A percentile compares a stretch with the other conserved stretches of the same genome.
Conservation (phyloP, 2,113 vertebrate genomes). For the Eulemur macaco region DNA sequence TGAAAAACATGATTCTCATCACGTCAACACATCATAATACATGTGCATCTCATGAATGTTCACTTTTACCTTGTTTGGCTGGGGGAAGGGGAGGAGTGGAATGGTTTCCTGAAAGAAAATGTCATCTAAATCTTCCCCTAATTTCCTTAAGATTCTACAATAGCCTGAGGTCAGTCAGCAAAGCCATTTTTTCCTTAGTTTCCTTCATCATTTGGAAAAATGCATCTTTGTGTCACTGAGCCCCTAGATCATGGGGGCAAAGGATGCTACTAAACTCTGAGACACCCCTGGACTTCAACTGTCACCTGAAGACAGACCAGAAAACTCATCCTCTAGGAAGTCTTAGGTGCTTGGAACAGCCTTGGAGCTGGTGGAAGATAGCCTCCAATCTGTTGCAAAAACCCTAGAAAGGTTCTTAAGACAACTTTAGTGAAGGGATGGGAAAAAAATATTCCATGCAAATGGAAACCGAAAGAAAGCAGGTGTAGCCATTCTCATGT, state of each 20-base stretch:
- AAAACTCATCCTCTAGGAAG: background rate
- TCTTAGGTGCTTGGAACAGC: background rate
- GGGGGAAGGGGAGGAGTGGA: background rate
- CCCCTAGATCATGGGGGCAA: background rate
- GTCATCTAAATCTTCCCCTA: background rate
- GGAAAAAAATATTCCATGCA: too few relatives aligned
- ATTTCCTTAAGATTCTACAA: background rate
- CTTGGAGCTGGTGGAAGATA: background rate
- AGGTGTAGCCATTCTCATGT: too few relatives aligned
- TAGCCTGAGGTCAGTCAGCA: background rate
- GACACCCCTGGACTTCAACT: background rate
- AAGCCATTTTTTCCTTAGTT: background rate
- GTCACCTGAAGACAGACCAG: background rate
- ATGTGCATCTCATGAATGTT: background rate
- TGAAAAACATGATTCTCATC: background rate
- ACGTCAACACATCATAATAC: background rate
- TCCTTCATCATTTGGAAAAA: background rate
- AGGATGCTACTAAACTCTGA: background rate
- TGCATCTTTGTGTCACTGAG: background rate
- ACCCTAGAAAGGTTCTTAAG: background rate
- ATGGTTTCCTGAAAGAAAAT: background rate
- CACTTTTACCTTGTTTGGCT: background rate
- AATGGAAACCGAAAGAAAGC: too few relatives aligned
- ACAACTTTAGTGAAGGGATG: background rate
- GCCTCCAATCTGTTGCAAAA: background rate